Conservation (phyloP, 2,797 vertebrate species). For the Xenops minutus region DNA sequence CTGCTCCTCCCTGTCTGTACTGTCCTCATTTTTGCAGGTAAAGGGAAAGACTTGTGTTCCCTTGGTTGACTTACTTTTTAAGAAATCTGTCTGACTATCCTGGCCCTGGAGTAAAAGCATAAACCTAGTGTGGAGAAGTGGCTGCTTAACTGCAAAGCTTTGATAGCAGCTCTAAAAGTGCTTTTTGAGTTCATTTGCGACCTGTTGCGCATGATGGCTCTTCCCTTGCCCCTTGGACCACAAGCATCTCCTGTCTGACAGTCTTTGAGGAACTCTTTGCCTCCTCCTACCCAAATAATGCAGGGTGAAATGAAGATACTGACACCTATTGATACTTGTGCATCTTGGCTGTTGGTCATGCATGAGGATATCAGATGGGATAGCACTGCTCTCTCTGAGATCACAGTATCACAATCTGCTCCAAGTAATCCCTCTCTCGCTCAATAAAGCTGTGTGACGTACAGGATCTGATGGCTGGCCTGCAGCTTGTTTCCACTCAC, state of each 20-base stretch:
- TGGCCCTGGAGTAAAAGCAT: background rate
- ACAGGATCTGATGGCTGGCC: background rate
- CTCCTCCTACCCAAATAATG: background rate
- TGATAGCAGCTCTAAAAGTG: background rate
- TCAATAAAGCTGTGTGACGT: fast-evolving
- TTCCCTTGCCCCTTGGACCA: background rate
- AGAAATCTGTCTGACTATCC: background rate
- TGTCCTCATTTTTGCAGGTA: background rate
- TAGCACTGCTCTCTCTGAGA: background rate
- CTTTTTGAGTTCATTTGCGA: background rate
- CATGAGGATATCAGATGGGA: background rate
- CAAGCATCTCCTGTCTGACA: background rate
- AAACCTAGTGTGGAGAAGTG: background rate
- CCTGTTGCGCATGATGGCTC: background rate
- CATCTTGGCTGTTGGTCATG: background rate
- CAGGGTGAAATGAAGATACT: background rate
- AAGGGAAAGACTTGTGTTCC: background rate
- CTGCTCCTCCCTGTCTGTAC: background rate
- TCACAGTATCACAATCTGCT: background rate
- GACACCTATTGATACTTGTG: background rate
- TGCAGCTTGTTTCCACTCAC: background rate
- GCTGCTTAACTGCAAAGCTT: background rate
- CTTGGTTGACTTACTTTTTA: background rate
- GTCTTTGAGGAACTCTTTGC: background rate
- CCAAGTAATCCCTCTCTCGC: background rate